Evolutionary conservation across 1,140 invertebrate species (phyloP), one percentile per base, ranked within the genome.

Genomic region (Bombus sylvicola): DNA sequence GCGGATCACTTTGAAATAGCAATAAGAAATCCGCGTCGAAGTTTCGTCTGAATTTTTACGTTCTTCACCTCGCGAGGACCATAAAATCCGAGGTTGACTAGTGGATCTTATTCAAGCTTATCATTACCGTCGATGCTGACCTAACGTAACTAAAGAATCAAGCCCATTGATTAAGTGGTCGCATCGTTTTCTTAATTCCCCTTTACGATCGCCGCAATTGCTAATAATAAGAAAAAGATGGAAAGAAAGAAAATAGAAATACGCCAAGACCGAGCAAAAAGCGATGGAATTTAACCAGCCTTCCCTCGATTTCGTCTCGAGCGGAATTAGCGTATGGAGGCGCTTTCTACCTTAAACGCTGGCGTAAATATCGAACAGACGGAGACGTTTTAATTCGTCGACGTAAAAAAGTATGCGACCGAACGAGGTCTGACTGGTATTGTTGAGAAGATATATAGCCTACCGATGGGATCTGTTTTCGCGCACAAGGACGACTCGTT

Each of bases 401-500:
- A n/a, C 37, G 74, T 47, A 72, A 87, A 77, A 87, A 81, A 47
- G 47, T 53, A 22, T 28, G 47, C 53, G 34, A 10, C 22, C 47
- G 13, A 34, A 31, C 53, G 41, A 53, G 47, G 47, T 53, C 47
- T 53, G 47, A 37, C 5, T 8, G 39, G 72, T 82, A 88, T 88
- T 73, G 80, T 87, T 62, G 85, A 39, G 22, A 78, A 83, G 76
- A 87, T 81, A 81, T 87, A 88, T 66, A 73, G 18, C 57, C 37
- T 37, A 47, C 9, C 85, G 78, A 87, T 77, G 78, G 59, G 81
- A 87, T 88, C 85, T 66, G 78, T 73, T 78, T 39, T 53, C 71
- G 71, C 43, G 43, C 81, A 39, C 64, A 84, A 84, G 64, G 81
- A 83, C 85, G 77, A 81, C 85, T 87, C 85, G 85, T 88, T 76